A percentile compares a stretch with the other conserved stretches of the same genome.
Evolutionary conservation across 2,113 vertebrate species (phyloP).

Genomic region (Spheniscus mendiculus): DNA sequence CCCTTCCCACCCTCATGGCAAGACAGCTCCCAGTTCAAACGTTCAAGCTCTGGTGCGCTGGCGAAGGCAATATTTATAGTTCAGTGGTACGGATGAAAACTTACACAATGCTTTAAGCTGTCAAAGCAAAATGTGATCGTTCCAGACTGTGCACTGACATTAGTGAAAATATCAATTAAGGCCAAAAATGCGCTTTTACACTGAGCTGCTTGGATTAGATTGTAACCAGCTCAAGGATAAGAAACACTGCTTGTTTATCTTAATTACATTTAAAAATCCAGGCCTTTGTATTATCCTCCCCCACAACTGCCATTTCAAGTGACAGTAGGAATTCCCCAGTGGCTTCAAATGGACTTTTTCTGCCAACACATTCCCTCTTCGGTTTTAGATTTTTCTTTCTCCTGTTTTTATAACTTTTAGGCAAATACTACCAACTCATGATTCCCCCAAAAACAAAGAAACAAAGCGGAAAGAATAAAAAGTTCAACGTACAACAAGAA

Average conservation of each 20-base stretch:
- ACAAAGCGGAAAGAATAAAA: neutral
- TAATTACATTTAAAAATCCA: slow-evolving; percentile 56
- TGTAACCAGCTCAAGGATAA: slow-evolving; percentile 61
- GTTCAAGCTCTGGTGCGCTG: slow-evolving; percentile 33
- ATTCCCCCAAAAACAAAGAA: neutral
- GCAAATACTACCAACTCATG: neutral
- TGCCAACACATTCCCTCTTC: neutral
- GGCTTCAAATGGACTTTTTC: slow-evolving; percentile 21
- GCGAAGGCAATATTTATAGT: slow-evolving; percentile 48
- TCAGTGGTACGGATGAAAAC: slow-evolving; percentile 42
- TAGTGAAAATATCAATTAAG: slow-evolving; percentile 70
- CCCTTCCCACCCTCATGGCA: neutral
- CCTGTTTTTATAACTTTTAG: neutral
- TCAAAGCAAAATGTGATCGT: slow-evolving; percentile 59
- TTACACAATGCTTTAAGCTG: slow-evolving; percentile 58
- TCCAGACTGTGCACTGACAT: slow-evolving; percentile 53
- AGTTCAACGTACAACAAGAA: neutral
- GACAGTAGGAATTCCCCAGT: slow-evolving; percentile 28
- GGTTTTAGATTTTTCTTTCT: neutral
- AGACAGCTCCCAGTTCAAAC: neutral
- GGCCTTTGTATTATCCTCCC: slow-evolving; percentile 17
- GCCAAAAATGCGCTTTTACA: slow-evolving; percentile 68
- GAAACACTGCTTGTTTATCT: slow-evolving; percentile 66
- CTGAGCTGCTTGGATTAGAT: slow-evolving; percentile 63
- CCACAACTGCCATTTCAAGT: slow-evolving; percentile 36